Percentiles rank a stretch among this genome's conserved stretches.
phyloP scores from a whole-genome alignment of 2,888 invertebrate species.

The Pseudoips prasinana region DNA sequence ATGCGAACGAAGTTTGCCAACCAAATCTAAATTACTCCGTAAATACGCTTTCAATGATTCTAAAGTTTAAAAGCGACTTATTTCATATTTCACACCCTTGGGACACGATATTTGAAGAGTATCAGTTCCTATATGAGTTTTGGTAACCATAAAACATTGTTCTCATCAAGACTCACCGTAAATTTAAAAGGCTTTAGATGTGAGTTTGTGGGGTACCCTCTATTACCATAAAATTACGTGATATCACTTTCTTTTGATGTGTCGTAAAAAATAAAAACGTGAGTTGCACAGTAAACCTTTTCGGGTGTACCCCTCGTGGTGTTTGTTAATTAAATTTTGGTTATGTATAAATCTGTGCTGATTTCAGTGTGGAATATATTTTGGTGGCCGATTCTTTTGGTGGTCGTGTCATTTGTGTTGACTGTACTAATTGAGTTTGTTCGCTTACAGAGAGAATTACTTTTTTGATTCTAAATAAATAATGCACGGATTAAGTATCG shows the following conservation, averaged over 20 bases:
- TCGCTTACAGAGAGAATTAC: too few species aligned
- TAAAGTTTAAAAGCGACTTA: conserved; percentile 12
- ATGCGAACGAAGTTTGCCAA: too few species aligned
- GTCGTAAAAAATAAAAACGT: conserved; percentile 70
- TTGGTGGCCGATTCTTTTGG: conserved; percentile 3
- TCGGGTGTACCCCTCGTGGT: conserved; percentile 29
- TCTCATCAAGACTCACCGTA: conserved; percentile 65
- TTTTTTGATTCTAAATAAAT: too few species aligned
- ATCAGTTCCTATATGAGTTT: conserved; percentile 43
- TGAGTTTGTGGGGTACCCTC: conserved; percentile 58
- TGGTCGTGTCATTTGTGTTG: too few species aligned
- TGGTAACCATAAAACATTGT: conserved; percentile 65
- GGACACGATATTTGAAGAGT: conserved; percentile 1
- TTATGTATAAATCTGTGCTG: conserved; percentile 12
- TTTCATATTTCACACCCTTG: conserved; percentile 8
- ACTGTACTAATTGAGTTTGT: too few species aligned
- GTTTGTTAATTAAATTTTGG: conserved; percentile 41
- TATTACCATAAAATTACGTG: conserved; percentile 79
- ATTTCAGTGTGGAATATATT: conserved; percentile 11
- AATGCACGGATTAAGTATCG: too few species aligned
- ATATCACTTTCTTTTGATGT: conserved; percentile 80
- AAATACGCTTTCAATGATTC: conserved; percentile 10
- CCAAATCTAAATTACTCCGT: background rate
- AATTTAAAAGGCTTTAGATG: conserved; percentile 75
- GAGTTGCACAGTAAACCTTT: conserved; percentile 40